These are phyloP conservation scores for Parnassius smintheus DNA, from an alignment of 2,888 invertebrate species.

Conservation along the genomic window DNA sequence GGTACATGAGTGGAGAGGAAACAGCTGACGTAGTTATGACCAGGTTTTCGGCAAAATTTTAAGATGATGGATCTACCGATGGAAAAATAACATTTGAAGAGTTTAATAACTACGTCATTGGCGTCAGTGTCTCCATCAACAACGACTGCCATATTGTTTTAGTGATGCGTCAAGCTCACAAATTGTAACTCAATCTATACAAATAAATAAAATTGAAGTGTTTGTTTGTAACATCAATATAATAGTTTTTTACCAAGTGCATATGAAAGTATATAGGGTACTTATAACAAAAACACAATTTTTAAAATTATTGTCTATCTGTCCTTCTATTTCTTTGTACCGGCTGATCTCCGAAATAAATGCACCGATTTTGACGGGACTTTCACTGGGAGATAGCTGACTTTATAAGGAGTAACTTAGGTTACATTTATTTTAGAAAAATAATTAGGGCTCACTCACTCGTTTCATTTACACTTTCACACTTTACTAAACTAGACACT, in stretches of 20 bases:
- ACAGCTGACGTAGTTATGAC: conserved; percentile 89
- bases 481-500: not conserved
- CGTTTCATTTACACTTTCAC: conserved; percentile 15
- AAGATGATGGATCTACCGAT: conserved; percentile 86
- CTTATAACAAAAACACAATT: no score
- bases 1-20: conserved; percentile 91
- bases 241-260: no score
- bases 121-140: conserved; percentile 96
- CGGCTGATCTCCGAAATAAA: no score
- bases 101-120: conserved; percentile 95
- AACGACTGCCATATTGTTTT: conserved; percentile 96
- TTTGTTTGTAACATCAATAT: no score
- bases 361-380: no score
- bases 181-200: conserved; percentile 80
- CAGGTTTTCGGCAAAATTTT: conserved; percentile 92
- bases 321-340: no score
- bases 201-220: no score
- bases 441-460: not conserved
- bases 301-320: no score
- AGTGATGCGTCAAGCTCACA: conserved; percentile 96
- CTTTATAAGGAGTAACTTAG: no score
- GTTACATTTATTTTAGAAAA: no score
- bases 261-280: no score
- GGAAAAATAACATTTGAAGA: conserved; percentile 96
- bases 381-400: no score